Base-by-base conservation (phyloP, 1,140 invertebrate genomes). In the Neodiprion pinetum region DNA sequence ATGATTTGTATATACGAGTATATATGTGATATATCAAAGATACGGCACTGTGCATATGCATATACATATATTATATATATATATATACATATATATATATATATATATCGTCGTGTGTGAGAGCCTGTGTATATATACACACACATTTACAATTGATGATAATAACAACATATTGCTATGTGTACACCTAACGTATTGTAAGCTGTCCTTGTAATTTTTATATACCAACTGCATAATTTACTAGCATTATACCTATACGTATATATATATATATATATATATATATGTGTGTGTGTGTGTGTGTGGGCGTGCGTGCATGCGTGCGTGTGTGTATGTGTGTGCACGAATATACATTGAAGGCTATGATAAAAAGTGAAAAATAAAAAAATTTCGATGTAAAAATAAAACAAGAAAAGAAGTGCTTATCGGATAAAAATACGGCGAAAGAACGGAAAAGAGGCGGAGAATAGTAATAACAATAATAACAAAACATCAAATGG, bases 191-290 rank as follows among this genome's bases (percentile, higher is more conserved):
- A 21, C 17, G 17, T 61, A 77, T 72, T 77, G 81, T 80, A 81
- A 82, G 79, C 81, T 81, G 78, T 80, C 80, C 81, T 81, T 81
- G 81, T 82, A 81, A 82, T 81, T 82, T 82, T 81, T 82, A 80
- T 82, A 82, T 82, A 79, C 80, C 80, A 82, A 82, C 72, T 82
- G 74, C 80, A 82, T 80, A 80, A 75, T 81, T 80, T 80, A 76
- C 77, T 82, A 81, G 71, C 68, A 21, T 66, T 65, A 48, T 40
- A n/a, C n/a, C 53, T 11, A n/a, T n/a, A n/a, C n/a, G n/a, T n/a
- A n/a, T n/a, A n/a, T n/a, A n/a, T n/a, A n/a, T n/a, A n/a, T n/a
- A n/a, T n/a, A n/a, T n/a, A n/a, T n/a, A n/a, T n/a, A n/a, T n/a
- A n/a, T n/a, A n/a, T n/a, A n/a, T n/a, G 17, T 17, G 17, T 17